Evolutionary conservation across 2,888 invertebrate genomes (phyloP).

Genomic region (Agrilus biguttatus): DNA sequence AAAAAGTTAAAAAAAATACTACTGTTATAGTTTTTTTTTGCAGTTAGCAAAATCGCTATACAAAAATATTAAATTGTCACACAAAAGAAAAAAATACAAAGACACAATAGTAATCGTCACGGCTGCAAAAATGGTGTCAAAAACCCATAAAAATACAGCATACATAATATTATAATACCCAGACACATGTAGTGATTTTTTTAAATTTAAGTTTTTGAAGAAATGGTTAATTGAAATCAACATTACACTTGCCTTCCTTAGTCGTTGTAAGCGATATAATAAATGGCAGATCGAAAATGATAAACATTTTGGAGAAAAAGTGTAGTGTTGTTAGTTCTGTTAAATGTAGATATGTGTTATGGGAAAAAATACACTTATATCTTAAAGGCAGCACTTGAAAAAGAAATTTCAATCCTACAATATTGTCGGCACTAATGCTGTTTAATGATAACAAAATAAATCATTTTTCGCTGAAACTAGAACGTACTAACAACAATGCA

Average conservation of each 20-base stretch:
- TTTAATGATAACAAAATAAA: too few relatives aligned
- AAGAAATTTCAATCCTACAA: slow-evolving; percentile 9
- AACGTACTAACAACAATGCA: slow-evolving; percentile 1
- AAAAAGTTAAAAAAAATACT: slow-evolving; percentile 46
- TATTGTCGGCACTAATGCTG: slow-evolving; percentile 3
- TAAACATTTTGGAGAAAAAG: too few relatives aligned
- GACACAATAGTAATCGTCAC: slow-evolving; percentile 20
- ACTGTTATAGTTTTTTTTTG: slow-evolving; percentile 24
- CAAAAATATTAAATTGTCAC: slow-evolving; percentile 14
- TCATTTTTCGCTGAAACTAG: not conserved
- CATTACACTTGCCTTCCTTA: too few relatives aligned
- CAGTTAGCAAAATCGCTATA: slow-evolving; percentile 12
- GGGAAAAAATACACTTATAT: too few relatives aligned
- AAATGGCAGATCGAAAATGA: too few relatives aligned
- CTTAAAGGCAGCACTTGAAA: slow-evolving; percentile 1
- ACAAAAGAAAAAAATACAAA: slow-evolving; percentile 19
- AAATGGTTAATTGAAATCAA: too few relatives aligned
- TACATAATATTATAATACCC: slow-evolving; percentile 29
- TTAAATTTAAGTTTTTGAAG: slow-evolving; percentile 6
- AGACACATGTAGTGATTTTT: slow-evolving; percentile 58
- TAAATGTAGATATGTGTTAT: too few relatives aligned
- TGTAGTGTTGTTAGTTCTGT: too few relatives aligned
- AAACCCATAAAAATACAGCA: slow-evolving; percentile 16
- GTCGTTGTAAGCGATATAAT: too few relatives aligned
- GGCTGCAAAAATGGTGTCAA: slow-evolving; percentile 34